phyloP scores from a whole-genome alignment of 1,140 invertebrate genomes.

The Achatina immaculata region DNA sequence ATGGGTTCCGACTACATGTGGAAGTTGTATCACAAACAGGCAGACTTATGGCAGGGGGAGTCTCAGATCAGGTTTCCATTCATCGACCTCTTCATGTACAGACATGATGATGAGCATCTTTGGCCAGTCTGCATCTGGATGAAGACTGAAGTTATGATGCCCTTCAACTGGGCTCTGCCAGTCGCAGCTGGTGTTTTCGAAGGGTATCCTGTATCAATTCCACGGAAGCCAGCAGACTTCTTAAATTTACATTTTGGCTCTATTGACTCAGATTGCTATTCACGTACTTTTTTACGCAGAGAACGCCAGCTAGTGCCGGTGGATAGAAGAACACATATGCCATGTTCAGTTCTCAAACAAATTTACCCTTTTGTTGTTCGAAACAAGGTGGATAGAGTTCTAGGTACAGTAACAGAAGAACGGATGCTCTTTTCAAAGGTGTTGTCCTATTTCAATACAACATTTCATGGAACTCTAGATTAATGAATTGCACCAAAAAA shows the following conservation, averaged over 20 bases:
- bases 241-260: conserved; percentile 33
- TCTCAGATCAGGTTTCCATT: conserved; percentile 48
- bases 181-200: conserved; percentile 36
- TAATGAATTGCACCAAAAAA: too few relatives aligned
- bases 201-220: conserved; percentile 22
- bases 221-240: conserved; percentile 20
- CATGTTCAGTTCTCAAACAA: conserved; percentile 15
- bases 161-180: conserved; percentile 38
- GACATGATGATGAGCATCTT: conserved; percentile 43
- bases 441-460: conserved; percentile 1
- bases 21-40: conserved; percentile 43
- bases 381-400: not conserved
- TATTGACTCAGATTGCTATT: conserved; percentile 31
- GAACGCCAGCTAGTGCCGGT: conserved; percentile 29
- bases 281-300: conserved; percentile 34
- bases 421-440: conserved; percentile 7
- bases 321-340: conserved; percentile 28
- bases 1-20: conserved; percentile 42
- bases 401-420: conserved; percentile 8
- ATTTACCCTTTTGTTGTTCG: conserved; percentile 30
- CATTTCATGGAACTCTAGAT: conserved; percentile 9
- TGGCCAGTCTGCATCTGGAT: conserved; percentile 45
- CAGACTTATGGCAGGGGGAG: conserved; percentile 30
- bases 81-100: conserved; percentile 49
- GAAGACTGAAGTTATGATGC: conserved; percentile 48